Conservation (phyloP, 23 tunicate genomes). For the Phallusia fumigata region DNA sequence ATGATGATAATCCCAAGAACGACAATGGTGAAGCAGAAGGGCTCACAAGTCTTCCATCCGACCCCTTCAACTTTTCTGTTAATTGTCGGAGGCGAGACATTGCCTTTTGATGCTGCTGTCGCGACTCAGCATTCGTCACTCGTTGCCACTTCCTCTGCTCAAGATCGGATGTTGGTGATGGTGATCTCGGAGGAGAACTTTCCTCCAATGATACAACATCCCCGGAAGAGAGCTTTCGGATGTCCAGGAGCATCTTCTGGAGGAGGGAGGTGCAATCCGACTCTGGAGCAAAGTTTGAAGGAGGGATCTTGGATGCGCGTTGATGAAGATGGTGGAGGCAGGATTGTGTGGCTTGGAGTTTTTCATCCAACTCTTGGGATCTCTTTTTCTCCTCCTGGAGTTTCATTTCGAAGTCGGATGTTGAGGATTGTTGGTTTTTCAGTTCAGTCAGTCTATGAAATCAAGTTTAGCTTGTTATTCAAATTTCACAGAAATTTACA, state of each 20-base stretch:
- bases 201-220: background rate
- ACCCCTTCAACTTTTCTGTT: constrained; percentile 51
- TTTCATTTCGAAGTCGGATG: constrained; percentile 7
- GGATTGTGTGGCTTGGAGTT: constrained; percentile 23
- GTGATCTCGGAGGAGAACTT: constrained; percentile 2
- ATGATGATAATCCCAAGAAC: background rate
- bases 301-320: constrained; percentile 26
- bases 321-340: constrained; percentile 51
- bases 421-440: background rate
- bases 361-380: constrained; percentile 36
- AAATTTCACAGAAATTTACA: no score
- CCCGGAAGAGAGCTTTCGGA: constrained; percentile 30
- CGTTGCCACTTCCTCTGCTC: constrained; percentile 4
- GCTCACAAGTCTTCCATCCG: constrained; percentile 28
- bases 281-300: background rate
- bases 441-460: constrained; percentile 21
- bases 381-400: constrained; percentile 28
- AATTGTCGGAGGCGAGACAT: constrained; percentile 46
- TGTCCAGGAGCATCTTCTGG: constrained; percentile 37
- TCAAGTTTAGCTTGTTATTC: no score
- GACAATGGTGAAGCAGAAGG: constrained; percentile 17
- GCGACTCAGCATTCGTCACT: constrained; percentile 26
- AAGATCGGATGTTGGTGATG: constrained; percentile 13
- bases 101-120: constrained; percentile 31
- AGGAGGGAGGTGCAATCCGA: background rate